These are phyloP conservation scores for Tetramorium parvispinum DNA, from an alignment of 1,140 invertebrate species.

Conservation along the genomic window DNA sequence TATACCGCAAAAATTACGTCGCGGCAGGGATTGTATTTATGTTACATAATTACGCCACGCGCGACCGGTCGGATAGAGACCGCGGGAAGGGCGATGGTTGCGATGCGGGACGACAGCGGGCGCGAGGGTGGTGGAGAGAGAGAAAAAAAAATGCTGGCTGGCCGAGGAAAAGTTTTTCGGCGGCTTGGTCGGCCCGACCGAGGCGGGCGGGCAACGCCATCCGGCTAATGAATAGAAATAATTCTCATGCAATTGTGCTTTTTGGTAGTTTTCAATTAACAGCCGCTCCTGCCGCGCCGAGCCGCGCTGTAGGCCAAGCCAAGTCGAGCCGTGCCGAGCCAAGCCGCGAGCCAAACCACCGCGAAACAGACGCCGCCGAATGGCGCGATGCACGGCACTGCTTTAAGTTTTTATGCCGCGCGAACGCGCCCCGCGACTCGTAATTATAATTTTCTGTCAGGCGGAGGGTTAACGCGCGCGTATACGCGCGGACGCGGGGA, in stretches of 20 bases:
- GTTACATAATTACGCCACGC: constrained; percentile 84
- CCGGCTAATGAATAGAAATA: constrained; percentile 86
- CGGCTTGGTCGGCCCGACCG: constrained; percentile 59
- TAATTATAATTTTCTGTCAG: constrained; percentile 64
- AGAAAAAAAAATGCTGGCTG: constrained; percentile 48
- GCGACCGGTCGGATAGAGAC: constrained; percentile 63
- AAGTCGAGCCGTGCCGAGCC: background rate
- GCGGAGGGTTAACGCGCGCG: constrained; percentile 19
- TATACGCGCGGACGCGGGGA: constrained; percentile 9
- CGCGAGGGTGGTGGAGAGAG: background rate
- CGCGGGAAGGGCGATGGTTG: background rate
- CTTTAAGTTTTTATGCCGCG: constrained; percentile 78
- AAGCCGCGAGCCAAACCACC: constrained; percentile 29
- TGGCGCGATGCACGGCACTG: constrained; percentile 63
- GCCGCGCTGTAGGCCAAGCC: constrained; percentile 16
- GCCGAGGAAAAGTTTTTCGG: constrained; percentile 82
- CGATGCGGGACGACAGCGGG: constrained; percentile 15
- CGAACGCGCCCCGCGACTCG: constrained; percentile 55
- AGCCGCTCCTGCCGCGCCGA: constrained; percentile 64
- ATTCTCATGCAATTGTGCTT: constrained; percentile 85
- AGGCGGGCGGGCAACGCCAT: constrained; percentile 69
- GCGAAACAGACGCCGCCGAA: constrained; percentile 74
- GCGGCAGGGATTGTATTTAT: constrained; percentile 85
- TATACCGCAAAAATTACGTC: constrained; percentile 85
- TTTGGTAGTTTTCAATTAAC: constrained; percentile 86